Base-by-base conservation (phyloP, 2,888 invertebrate species). In the Melieria crassipennis region DNA sequence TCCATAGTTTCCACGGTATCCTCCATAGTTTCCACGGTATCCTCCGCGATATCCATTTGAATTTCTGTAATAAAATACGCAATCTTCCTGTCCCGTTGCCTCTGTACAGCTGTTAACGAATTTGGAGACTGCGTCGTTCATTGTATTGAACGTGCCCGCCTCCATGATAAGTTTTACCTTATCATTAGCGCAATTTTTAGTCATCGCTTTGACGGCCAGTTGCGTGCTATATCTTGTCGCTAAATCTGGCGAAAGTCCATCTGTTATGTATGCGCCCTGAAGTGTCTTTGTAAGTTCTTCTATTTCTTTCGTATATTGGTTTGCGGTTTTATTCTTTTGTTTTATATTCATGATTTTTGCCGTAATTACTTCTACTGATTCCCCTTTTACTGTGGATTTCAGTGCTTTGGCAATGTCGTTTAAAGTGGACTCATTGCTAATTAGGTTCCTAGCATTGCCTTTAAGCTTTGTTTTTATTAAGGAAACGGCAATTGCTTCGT, bases 141-240 rank as follows among this genome's bases (percentile, higher is more conserved):
- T 30, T 30, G 30, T 30, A 30, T 2, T 30, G 30, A 30, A 30
- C 30, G 30, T 30, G 30, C 30, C 30, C 30, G 30, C 30, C 30
- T 30, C 30, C 30, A 30, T 71, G 42, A 68, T 68, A 7, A 71
- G 46, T 64, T 71, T 71, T 30, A 68, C 69, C 45, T 58, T 69
- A 45, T 72, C 68, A 16, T 48, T 64, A 42, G 46, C 16, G 13
- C 63, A 63, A 9, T 66, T 71, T 16, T 64, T 67, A 1, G 64
- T 63, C 56, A 71, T 68, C n/a, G 63, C 67, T 30, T 65, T 70
- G 7, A 70, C 50, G 42, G 57, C 57, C 43, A 5, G n/a, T 67
- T 67, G 58, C 16, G 30, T 46, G 16, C 48, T 48, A 13, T 65
- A 64, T 64, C 16, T 64, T n/a, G 16, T 64, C 5, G 64, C 64